These are phyloP conservation scores for Leptonema lineaticorne DNA, from an alignment of 1,140 invertebrate genomes.

Conservation along the genomic window DNA sequence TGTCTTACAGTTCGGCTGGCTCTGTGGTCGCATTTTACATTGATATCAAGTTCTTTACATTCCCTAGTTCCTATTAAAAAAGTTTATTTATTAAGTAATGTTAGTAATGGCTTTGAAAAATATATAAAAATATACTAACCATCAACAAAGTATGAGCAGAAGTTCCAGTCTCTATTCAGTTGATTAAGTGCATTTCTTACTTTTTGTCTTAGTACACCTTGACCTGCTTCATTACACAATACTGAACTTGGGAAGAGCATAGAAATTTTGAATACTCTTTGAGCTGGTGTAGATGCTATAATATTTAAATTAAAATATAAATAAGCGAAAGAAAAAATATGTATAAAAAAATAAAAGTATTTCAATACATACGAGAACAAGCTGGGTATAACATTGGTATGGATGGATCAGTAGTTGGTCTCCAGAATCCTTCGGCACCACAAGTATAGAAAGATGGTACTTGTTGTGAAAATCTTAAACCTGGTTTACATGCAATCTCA, in stretches of 20 bases:
- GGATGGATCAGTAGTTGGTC: conserved; percentile 78
- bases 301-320: conserved; percentile 33
- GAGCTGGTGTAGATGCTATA: conserved; percentile 77
- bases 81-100: not conserved
- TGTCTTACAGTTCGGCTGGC: conserved; percentile 61
- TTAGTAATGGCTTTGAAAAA: not conserved
- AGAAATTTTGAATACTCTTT: conserved; percentile 88
- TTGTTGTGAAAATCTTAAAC: conserved; percentile 84
- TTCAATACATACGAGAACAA: conserved; percentile 71
- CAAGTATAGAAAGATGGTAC: conserved; percentile 95
- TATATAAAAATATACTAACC: conserved; percentile 52
- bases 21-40: conserved; percentile 85
- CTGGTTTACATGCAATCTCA: conserved; percentile 84
- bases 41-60: conserved; percentile 85
- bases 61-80: conserved; percentile 58
- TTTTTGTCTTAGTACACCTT: conserved; percentile 85
- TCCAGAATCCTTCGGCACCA: conserved; percentile 94
- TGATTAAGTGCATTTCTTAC: conserved; percentile 85
- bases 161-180: conserved; percentile 90
- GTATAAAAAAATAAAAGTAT: too few relatives aligned
- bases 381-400: conserved; percentile 85
- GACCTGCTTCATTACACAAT: conserved; percentile 90
- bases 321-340: conserved; percentile 1
- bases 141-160: conserved; percentile 87
- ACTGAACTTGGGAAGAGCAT: conserved; percentile 93